A percentile compares a stretch with the other conserved stretches of the same genome.
These are phyloP conservation scores for Columbina picui DNA, from an alignment of 2,113 vertebrate species.

Conservation along the genomic window DNA sequence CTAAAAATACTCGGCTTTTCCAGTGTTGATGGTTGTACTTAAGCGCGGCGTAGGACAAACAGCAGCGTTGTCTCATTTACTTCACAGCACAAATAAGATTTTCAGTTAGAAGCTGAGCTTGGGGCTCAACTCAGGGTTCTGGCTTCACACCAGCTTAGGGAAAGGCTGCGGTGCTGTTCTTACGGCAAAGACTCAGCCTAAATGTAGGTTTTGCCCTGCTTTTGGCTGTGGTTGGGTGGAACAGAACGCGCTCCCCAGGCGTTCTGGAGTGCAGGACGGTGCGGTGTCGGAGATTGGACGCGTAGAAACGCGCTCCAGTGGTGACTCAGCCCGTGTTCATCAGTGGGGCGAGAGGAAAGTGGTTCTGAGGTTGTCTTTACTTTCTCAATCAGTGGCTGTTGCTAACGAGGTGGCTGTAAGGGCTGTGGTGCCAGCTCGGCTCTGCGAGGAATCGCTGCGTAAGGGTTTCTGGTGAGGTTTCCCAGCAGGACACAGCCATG, in stretches of 20 bases:
- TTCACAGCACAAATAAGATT: not conserved
- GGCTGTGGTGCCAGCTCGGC: not conserved
- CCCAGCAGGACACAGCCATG: fast-evolving
- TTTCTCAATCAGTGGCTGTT: not conserved
- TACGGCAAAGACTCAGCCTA: not conserved
- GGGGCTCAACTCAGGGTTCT: not conserved
- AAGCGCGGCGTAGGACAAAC: not conserved
- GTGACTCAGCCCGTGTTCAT: not conserved
- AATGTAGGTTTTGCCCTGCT: not conserved
- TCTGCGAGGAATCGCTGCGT: not conserved
- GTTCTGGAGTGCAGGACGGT: fast-evolving
- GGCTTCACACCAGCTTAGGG: not conserved
- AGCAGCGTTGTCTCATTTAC: not conserved
- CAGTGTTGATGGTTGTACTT: not conserved
- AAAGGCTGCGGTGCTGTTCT: not conserved
- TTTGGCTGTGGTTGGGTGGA: not conserved
- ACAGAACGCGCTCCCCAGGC: fast-evolving
- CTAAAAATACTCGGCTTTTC: not conserved
- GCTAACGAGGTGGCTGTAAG: not conserved
- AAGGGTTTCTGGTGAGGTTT: not conserved
- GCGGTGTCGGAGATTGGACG: fast-evolving
- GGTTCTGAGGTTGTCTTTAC: not conserved
- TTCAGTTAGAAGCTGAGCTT: too few relatives aligned
- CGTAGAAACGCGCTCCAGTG: not conserved
- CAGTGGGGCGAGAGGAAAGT: not conserved